Evolutionary conservation across 1,140 invertebrate genomes (phyloP).

Genomic region (Brachionus paranguensis): DNA sequence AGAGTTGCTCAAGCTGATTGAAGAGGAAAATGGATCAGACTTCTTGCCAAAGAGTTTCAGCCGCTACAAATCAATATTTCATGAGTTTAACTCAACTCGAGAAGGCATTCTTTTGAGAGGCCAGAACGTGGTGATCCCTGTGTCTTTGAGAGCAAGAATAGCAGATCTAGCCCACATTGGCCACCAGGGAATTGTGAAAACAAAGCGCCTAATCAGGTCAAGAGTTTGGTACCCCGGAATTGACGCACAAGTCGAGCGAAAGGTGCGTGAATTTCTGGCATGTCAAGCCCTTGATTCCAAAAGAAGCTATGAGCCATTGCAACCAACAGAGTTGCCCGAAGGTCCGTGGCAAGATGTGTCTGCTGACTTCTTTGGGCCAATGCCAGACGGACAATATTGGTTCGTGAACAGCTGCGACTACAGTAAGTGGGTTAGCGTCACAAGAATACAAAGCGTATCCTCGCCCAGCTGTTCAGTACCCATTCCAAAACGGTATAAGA

Average conservation of each 20-base stretch:
- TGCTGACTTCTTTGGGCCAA: conserved; percentile 47
- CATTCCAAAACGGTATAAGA: conserved; percentile 40
- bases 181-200: conserved; percentile 43
- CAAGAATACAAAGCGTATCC: conserved; percentile 41
- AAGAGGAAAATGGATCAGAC: background rate
- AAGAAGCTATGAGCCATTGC: conserved; percentile 42
- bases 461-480: conserved; percentile 41
- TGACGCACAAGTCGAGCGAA: conserved; percentile 41
- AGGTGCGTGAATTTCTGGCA: conserved; percentile 40
- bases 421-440: conserved; percentile 45
- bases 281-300: conserved; percentile 40
- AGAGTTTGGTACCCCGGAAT: conserved; percentile 42
- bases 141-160: conserved; percentile 31
- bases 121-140: conserved; percentile 42
- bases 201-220: conserved; percentile 42
- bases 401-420: conserved; percentile 46
- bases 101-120: conserved; percentile 40
- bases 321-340: conserved; percentile 42
- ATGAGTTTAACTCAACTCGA: background rate
- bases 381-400: conserved; percentile 42
- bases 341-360: conserved; percentile 43
- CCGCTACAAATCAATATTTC: background rate
- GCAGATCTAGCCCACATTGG: conserved; percentile 42
- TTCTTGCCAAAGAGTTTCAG: background rate
- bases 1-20: background rate